Percentiles rank a stretch among this genome's conserved stretches.
These are phyloP conservation scores for Protonibea diacanthus DNA, from an alignment of 2,797 vertebrate genomes.

Conservation along the genomic window DNA sequence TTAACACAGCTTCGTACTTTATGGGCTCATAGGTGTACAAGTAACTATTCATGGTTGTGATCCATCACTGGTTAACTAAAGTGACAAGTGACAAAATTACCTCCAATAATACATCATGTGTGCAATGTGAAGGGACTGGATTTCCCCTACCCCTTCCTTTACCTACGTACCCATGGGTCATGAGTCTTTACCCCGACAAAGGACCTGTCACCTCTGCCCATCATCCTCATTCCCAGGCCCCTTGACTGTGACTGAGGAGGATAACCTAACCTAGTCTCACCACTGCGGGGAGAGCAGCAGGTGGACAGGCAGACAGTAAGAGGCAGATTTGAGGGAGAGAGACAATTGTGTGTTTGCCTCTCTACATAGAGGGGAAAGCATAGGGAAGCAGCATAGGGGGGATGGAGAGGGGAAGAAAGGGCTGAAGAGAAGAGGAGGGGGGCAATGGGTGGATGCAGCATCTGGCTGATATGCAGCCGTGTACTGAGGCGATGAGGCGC, in stretches of 20 bases:
- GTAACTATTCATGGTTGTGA: neutral
- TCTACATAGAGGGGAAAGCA: slow-evolving; percentile 30
- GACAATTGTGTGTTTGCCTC: slow-evolving; percentile 41
- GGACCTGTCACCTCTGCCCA: slow-evolving; percentile 65
- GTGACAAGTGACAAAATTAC: neutral
- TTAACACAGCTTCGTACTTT: neutral
- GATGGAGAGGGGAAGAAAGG: slow-evolving; percentile 1
- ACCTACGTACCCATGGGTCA: slow-evolving; percentile 43
- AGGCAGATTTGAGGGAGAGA: slow-evolving; percentile 26
- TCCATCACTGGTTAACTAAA: neutral
- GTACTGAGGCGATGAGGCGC: slow-evolving; percentile 68
- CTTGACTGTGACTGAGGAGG: slow-evolving; percentile 25
- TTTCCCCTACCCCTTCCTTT: slow-evolving; percentile 17
- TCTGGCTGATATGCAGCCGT: slow-evolving; percentile 69
- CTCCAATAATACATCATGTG: neutral
- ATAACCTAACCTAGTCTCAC: slow-evolving; percentile 37
- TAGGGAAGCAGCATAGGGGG: neutral
- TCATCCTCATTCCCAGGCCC: slow-evolving; percentile 42
- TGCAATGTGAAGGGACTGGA: neutral
- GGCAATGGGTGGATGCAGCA: slow-evolving; percentile 65
- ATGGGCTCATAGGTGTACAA: neutral
- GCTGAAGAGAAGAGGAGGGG: slow-evolving; percentile 31
- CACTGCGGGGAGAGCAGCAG: slow-evolving; percentile 58
- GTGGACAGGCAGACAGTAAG: slow-evolving; percentile 35
- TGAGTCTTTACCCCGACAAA: slow-evolving; percentile 70